phyloP scores from a whole-genome alignment of 2,113 vertebrate species.

The Apteryx mantelli region DNA sequence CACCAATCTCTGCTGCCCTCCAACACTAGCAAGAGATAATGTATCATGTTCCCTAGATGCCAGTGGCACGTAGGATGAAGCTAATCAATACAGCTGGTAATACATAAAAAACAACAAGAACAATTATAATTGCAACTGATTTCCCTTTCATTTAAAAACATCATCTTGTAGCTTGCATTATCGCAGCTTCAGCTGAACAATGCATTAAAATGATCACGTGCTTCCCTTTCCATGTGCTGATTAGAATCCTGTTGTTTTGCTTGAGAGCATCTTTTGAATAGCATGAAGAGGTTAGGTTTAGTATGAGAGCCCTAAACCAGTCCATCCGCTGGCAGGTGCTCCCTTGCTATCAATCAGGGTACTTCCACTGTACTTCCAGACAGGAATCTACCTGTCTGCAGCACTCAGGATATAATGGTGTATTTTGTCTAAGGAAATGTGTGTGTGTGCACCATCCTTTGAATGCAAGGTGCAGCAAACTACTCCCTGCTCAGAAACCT shows the following conservation, averaged over 20 bases:
- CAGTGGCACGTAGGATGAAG: not conserved
- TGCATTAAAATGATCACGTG: not conserved
- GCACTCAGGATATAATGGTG: not conserved
- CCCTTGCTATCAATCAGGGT: not conserved
- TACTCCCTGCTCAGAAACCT: not conserved
- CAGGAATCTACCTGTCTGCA: not conserved
- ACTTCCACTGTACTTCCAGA: not conserved
- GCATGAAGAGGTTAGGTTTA: not conserved
- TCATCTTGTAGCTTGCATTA: not conserved
- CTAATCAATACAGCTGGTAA: constrained; percentile 38
- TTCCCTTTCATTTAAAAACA: not conserved
- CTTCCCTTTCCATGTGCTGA: not conserved
- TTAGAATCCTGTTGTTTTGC: not conserved
- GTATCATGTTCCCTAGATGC: not conserved
- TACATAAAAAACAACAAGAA: not conserved
- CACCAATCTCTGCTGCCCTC: not conserved
- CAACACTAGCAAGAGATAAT: not conserved
- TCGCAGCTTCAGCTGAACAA: not conserved
- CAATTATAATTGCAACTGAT: not conserved
- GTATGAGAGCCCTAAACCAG: not conserved
- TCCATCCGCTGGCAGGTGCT: not conserved
- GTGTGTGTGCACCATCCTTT: not conserved
- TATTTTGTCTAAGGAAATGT: not conserved
- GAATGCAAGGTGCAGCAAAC: not conserved
- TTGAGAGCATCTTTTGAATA: not conserved